Base-by-base conservation (phyloP, 2,797 vertebrate species). In the Mormyrus proboscirostris region DNA sequence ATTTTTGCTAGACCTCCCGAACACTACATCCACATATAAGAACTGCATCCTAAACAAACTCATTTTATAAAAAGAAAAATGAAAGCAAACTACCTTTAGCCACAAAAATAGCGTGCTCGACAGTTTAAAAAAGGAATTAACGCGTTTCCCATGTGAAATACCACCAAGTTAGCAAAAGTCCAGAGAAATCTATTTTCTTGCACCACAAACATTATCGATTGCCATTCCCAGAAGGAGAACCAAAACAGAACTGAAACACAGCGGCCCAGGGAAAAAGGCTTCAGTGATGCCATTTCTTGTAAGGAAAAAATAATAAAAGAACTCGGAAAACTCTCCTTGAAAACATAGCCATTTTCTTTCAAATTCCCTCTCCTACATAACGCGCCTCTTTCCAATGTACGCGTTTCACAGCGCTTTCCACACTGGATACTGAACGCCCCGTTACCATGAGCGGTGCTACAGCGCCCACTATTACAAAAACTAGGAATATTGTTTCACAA, bases 381-480 rank as follows among this genome's bases (percentile, higher is more conserved):
- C 89, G 91, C 90, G 89, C 92, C 91, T 90, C 90, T 89, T 90
- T 91, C 92, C 57, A 91, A 55, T 82, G 91, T 90, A 88, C 84
- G 90, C 86, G 90, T 55, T 93, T 90, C 93, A 89, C 92, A 92
- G 92, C 92, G 85, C 90, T 29, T 90, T 93, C 92, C 93, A 94
- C 93, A 92, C 91, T 91, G 93, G 91, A 91, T 90, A 91, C 92
- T 91, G 90, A 90, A 92, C 92, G 93, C 92, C 93, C 91, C 90
- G 90, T 93, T 92, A 93, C 95, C 96, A 95, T 95, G 95, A 95
- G 95, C 95, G 93, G 97, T 95, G 93, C 97, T 97, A 97, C 96
- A 98, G 98, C 98, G 98, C 98, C 98, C 98, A 99, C 98, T 98
- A 98, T 97, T 98, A 95, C 95, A 96, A 93, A 93, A 96, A 94